Evolutionary conservation across 2,888 invertebrate genomes (phyloP).

Genomic region (Anthophora plumipes): DNA sequence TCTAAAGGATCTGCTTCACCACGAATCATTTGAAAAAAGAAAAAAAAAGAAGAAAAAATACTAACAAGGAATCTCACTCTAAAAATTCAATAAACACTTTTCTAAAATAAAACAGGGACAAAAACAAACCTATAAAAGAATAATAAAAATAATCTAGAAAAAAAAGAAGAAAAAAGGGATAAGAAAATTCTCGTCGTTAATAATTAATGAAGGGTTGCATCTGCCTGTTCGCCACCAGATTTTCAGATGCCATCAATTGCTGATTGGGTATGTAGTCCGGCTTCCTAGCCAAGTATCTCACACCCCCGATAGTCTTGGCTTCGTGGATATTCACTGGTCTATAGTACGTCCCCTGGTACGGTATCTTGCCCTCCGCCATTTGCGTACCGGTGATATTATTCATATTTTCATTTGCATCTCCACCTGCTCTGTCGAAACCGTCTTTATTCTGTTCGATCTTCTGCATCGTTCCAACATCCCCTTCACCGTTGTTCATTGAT

Average conservation of each 20-base stretch:
- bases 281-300: constrained; percentile 76
- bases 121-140: not conserved
- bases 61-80: too few species aligned
- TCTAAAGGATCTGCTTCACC: constrained; percentile 4
- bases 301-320: constrained; percentile 75
- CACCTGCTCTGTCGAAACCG: constrained; percentile 57
- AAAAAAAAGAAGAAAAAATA: too few species aligned
- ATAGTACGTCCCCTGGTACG: constrained; percentile 26
- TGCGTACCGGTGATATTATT: not conserved
- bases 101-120: not conserved
- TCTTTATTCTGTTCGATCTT: constrained; percentile 13
- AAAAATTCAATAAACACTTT: not conserved
- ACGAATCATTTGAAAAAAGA: constrained; percentile 23
- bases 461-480: constrained; percentile 43
- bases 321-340: constrained; percentile 68
- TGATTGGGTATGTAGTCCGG: constrained; percentile 64
- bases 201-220: constrained; percentile 35
- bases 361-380: constrained; percentile 16
- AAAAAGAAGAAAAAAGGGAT: not conserved
- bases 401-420: constrained; percentile 48
- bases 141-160: constrained; percentile 9
- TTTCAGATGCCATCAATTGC: constrained; percentile 38
- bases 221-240: constrained; percentile 45
- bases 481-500: constrained; percentile 45
- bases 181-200: constrained; percentile 9